phyloP scores from a whole-genome alignment of 2,797 vertebrate species.

The Iguana delicatissima region DNA sequence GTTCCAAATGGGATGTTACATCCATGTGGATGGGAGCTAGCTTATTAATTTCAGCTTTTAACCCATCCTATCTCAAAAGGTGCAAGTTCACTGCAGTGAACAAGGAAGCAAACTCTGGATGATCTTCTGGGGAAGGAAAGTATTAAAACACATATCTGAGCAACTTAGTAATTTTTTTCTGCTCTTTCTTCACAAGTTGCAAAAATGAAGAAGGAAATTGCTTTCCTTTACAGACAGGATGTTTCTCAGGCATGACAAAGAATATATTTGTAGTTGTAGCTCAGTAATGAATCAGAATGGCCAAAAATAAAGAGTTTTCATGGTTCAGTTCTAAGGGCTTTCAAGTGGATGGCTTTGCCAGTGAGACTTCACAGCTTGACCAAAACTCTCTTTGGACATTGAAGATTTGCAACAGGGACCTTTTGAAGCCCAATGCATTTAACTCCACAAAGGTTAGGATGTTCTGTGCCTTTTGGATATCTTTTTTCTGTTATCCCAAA shows the following conservation, averaged over 20 bases:
- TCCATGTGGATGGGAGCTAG: not conserved
- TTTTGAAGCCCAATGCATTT: not conserved
- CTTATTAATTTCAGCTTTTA: not conserved
- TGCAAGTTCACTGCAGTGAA: not conserved
- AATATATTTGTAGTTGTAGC: not conserved
- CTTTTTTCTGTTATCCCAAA: not conserved
- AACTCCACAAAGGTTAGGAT: not conserved
- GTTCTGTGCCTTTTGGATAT: slow-evolving; percentile 3
- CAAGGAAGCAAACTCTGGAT: not conserved
- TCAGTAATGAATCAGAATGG: slow-evolving; percentile 14
- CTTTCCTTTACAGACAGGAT: not conserved
- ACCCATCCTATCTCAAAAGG: not conserved
- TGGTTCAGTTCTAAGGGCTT: slow-evolving; percentile 3
- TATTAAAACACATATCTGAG: not conserved
- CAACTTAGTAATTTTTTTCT: not conserved
- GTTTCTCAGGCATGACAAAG: not conserved
- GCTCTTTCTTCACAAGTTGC: not conserved
- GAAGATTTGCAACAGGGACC: not conserved
- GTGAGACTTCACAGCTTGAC: slow-evolving; percentile 5
- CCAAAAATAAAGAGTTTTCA: not conserved
- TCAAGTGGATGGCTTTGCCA: not conserved
- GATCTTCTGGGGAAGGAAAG: not conserved
- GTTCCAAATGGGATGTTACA: not conserved
- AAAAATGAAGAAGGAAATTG: slow-evolving; percentile 2
- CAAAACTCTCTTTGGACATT: not conserved